Evolutionary conservation across 2,797 vertebrate genomes (phyloP), one percentile per base, ranked within the genome.

Genomic region (Xiphorhynchus erythropygius): DNA sequence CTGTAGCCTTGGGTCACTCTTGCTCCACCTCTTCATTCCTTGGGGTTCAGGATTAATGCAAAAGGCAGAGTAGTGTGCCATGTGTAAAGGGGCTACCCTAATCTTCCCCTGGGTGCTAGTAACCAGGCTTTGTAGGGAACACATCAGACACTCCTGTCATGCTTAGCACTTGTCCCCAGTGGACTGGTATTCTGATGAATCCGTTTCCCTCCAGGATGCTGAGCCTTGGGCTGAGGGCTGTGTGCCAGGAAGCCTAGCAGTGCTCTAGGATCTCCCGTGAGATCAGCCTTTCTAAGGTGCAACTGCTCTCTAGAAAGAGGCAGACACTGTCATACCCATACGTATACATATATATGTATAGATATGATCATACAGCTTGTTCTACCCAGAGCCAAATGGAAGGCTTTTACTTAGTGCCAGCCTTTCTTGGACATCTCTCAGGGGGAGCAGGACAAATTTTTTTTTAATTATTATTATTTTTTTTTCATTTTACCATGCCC

Each of bases 371-470:
- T 53, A 76, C 55, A 91, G 77, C 91, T 64, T 94, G 80, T 91
- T 93, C 89, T 87, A 93, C 87, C 93, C 88, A 73, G 87, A 91
- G 88, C 87, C 93, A 90, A 69, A 68, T 7, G 35, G 81, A 89
- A 89, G 87, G 85, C 90, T 78, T 86, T 89, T 64, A 65, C 79
- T 86, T 89, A 62, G 39, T 94, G 89, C 60, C 56, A 76, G 96
- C 94, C 93, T 94, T 90, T 91, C 84, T 88, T 89, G 50, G 46
- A 65, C 46, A 89, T 91, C 86, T 83, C 90, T 96, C 87, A 94
- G 93, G 96, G 93, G 93, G 93, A 94, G 59, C 95, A 80, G 63
- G 85, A 87, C 62, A 86, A 30, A 25, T 50, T 47, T 68, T 50
- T 59, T 73, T 59, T 47, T 30, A 7, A 10, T 42, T 50, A 10